These are phyloP conservation scores for Phyllotis vaccarum DNA, from an alignment of 2,797 vertebrate species.

Conservation along the genomic window DNA sequence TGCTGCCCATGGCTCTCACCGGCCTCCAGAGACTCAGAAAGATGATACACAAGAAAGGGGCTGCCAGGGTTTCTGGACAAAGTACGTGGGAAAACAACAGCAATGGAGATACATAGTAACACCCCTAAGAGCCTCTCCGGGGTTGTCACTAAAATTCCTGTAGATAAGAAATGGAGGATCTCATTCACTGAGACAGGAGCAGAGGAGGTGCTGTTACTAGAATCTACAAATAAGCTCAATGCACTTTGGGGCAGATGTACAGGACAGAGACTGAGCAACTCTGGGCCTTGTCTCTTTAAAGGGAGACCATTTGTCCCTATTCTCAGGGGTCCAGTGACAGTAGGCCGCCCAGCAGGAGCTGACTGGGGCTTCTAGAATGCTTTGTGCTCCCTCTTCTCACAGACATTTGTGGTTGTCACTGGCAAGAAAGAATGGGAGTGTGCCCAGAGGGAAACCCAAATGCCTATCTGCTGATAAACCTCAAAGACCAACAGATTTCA, in stretches of 20 bases:
- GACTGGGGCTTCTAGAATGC: neutral
- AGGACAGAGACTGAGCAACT: neutral
- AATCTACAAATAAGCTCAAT: neutral
- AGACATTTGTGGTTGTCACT: neutral
- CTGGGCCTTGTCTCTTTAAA: neutral
- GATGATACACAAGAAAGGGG: rapidly evolving
- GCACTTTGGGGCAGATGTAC: neutral
- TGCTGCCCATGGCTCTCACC: neutral
- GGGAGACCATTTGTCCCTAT: neutral
- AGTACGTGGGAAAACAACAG: neutral
- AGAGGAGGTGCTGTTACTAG: neutral
- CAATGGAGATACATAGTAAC: too few species aligned
- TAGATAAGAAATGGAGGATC: neutral
- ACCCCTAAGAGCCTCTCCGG: neutral
- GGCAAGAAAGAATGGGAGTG: neutral
- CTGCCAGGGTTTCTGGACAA: neutral
- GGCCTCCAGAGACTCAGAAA: neutral
- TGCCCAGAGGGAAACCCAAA: neutral
- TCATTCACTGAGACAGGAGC: neutral
- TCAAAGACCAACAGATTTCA: neutral
- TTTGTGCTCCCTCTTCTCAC: neutral
- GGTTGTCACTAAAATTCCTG: neutral
- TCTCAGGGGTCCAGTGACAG: neutral
- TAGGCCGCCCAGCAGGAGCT: neutral
- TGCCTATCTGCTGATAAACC: neutral